Conservation (phyloP, 2,888 invertebrate species). For the Blastobasis lacticolella region DNA sequence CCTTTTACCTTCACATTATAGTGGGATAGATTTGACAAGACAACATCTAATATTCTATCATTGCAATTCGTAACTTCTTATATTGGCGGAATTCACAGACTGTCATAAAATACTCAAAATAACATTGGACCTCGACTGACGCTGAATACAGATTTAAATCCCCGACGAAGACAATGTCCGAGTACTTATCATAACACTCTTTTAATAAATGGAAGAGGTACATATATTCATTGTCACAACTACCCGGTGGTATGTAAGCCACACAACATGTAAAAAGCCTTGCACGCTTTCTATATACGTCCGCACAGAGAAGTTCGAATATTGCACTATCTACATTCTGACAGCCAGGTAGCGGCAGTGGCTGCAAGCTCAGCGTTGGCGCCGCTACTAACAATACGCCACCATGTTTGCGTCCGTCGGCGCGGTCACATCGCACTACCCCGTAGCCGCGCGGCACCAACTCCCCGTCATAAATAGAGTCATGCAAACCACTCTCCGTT, state of each 20-base stretch:
- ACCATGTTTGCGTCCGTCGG: conserved; percentile 12
- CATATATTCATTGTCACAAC: conserved; percentile 1
- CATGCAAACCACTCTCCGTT: neutral
- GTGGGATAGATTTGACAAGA: neutral
- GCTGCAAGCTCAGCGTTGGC: conserved; percentile 2
- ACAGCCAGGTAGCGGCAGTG: neutral
- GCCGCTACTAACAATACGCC: conserved; percentile 8
- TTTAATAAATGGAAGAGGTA: neutral
- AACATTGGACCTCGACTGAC: conserved; percentile 3
- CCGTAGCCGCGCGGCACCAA: conserved; percentile 10
- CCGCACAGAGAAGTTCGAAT: neutral
- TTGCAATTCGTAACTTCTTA: conserved; percentile 13
- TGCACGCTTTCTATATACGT: neutral
- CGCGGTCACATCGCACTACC: conserved; percentile 8
- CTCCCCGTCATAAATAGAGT: conserved; percentile 10
- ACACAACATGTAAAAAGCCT: neutral
- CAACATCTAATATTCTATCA: conserved; percentile 4
- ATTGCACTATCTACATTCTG: neutral
- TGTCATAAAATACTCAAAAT: conserved; percentile 14
- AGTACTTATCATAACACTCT: neutral
- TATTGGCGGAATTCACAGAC: conserved; percentile 14
- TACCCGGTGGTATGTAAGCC: neutral
- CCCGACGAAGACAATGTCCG: conserved; percentile 6
- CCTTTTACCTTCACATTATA: neutral
- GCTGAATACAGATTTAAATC: conserved; percentile 12